Conservation (phyloP, 1,140 invertebrate genomes). For the Drosophila carrolli region DNA sequence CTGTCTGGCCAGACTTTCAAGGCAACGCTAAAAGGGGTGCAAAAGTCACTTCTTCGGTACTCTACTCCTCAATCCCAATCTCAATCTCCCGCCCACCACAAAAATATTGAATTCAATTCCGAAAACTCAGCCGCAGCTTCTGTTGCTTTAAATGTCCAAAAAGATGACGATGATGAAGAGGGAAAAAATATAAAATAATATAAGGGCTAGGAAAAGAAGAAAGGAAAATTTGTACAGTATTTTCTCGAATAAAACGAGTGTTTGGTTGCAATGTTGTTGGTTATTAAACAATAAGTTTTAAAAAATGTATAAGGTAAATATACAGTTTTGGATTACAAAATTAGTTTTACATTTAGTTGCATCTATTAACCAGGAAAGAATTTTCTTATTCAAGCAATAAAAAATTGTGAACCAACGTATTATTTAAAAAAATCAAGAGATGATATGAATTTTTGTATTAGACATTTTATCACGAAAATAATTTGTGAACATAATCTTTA, state of each 20-base stretch:
- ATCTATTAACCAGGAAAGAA: no score
- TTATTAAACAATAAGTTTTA: not conserved
- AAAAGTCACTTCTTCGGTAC: constrained; percentile 54
- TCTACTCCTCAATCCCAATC: constrained; percentile 4
- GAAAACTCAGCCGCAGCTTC: constrained; percentile 52
- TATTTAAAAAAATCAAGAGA: no score
- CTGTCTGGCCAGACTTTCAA: constrained; percentile 47
- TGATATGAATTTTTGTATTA: no score
- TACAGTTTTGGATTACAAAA: no score
- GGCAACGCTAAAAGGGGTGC: constrained; percentile 38
- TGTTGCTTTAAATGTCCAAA: constrained; percentile 44
- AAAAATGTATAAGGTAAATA: not conserved
- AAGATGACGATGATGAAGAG: constrained; percentile 39
- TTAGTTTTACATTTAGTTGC: no score
- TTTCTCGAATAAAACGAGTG: not conserved
- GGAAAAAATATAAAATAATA: constrained; percentile 27
- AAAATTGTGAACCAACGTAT: no score
- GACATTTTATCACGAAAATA: no score
- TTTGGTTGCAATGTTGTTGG: no score
- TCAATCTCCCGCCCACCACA: constrained; percentile 21
- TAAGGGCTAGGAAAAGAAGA: not conserved
- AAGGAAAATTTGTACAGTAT: constrained; percentile 19
- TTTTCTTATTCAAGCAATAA: no score
- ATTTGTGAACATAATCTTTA: no score
- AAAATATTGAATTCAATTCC: constrained; percentile 72